Evolutionary conservation across 2,113 vertebrate genomes (phyloP), one percentile per base, ranked within the genome.

Genomic region (Labeo rohita): DNA sequence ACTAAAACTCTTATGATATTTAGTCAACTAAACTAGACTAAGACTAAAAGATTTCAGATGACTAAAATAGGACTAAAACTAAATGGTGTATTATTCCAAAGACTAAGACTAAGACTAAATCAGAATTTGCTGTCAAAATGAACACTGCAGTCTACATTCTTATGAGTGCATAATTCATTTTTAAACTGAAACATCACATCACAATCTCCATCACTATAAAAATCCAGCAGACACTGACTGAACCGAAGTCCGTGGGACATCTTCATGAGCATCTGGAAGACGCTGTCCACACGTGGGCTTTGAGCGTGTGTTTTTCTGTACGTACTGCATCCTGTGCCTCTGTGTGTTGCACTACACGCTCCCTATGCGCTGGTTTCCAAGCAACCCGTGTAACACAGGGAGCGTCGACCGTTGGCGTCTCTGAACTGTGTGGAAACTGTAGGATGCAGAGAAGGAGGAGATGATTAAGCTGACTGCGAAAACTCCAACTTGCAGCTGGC

Each of bases 311-410:
- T 77, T 77, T 77, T 77, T 77, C 74, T 52, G 23, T 70, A 15
- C 3, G 10, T 54, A 70, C 47, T 70, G 65, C 49, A 83, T 49
- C 45, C 8, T 84, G 23, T 73, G 52, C 66, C 12, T 79, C 39
- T 70, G 80, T 79, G 81, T 86, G 86, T 78, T 66, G n/a, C 50
- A 49, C 18, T 73, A 80, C 59, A n/a, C 18, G 23, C 45, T 86
- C 83, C 87, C 85, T 73, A 66, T 52, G 82, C n/a, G 47, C 73
- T 16, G 47, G 89, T 90, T 83, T 65, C 89, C 83, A 88, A 75
- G 89, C 73, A 85, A 87, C 86, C 47, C 36, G 18, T 54, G 50
- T 87, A 59, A 86, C 80, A 86, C 84, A 80, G 86, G 84, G 79
- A 79, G 34, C 50, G 36, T 63, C 72, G 79, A 45, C 88, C 84